phyloP scores from a whole-genome alignment of 35 echinoderm and acorn worm species.

The Chiridota heheva region DNA sequence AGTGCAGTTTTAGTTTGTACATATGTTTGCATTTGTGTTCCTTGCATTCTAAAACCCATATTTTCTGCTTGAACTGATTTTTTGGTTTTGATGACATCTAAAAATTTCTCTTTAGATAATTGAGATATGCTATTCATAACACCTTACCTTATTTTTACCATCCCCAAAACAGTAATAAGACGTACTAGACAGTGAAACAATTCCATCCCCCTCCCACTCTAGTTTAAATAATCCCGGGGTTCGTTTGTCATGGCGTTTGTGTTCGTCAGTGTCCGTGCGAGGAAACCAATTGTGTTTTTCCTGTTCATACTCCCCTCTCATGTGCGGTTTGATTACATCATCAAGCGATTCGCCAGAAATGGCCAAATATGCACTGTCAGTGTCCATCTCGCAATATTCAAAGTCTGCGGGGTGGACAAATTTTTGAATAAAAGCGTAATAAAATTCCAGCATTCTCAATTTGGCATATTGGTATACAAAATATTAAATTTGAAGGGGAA shows the following conservation, averaged over 20 bases:
- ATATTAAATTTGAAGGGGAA: too few species aligned
- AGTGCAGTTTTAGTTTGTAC: conserved; percentile 49
- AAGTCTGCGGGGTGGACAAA: too few species aligned
- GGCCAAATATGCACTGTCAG: background rate
- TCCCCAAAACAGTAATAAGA: conserved; percentile 57
- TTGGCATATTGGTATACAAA: too few species aligned
- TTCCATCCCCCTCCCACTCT: conserved; percentile 58
- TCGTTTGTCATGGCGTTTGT: conserved; percentile 40
- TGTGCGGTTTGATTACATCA: background rate
- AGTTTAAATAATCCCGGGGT: conserved; percentile 61
- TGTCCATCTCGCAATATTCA: too few species aligned
- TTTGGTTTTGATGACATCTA: conserved; percentile 23
- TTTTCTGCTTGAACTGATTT: background rate
- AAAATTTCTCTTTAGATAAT: conserved; percentile 33
- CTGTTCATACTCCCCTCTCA: conserved; percentile 18
- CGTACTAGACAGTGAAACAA: conserved; percentile 32
- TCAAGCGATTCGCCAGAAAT: background rate
- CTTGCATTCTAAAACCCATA: conserved; percentile 29
- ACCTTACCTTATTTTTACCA: conserved; percentile 34
- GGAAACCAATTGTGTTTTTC: conserved; percentile 57
- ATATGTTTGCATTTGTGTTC: conserved; percentile 55
- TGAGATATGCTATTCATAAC: background rate
- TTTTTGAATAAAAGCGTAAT: too few species aligned
- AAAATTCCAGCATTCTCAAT: too few species aligned
- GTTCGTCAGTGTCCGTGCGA: conserved; percentile 28